phyloP scores from a whole-genome alignment of 1,140 invertebrate genomes.

The Mycetomoellerius zeteki region DNA sequence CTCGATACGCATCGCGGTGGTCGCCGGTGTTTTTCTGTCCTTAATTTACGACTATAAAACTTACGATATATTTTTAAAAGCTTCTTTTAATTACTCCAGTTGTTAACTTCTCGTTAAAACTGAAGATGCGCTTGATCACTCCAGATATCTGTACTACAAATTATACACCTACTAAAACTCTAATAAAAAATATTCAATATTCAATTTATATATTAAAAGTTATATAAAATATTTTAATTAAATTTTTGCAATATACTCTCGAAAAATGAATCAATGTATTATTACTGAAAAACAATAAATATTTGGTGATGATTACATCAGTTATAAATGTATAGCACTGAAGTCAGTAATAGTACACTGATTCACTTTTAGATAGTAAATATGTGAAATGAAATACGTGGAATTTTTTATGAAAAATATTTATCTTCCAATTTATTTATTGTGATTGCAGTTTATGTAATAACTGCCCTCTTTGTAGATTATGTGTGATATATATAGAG shows the following conservation, averaged over 20 bases:
- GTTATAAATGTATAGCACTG: no score
- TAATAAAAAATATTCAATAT: no score
- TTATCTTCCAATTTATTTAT: neutral
- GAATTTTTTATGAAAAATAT: slow-evolving; percentile 1
- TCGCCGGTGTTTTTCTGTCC: neutral
- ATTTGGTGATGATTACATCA: no score
- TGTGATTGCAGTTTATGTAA: neutral
- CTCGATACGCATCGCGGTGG: neutral
- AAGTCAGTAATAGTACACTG: no score
- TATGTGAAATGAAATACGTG: neutral
- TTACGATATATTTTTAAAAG: slow-evolving; percentile 11
- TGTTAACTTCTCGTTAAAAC: neutral
- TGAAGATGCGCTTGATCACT: neutral
- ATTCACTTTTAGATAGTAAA: neutral
- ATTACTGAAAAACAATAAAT: no score
- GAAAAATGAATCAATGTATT: no score
- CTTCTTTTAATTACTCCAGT: slow-evolving; percentile 2
- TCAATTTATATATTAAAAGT: neutral
- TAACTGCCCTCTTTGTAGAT: neutral
- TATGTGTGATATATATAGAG: neutral
- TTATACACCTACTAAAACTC: neutral
- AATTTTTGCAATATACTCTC: no score
- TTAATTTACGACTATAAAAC: neutral
- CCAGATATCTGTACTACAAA: neutral
- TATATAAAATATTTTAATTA: neutral